Percentiles rank a stretch among this genome's conserved stretches.
Evolutionary conservation across 2,797 vertebrate genomes (phyloP).

Genomic region (Onychomys torridus): DNA sequence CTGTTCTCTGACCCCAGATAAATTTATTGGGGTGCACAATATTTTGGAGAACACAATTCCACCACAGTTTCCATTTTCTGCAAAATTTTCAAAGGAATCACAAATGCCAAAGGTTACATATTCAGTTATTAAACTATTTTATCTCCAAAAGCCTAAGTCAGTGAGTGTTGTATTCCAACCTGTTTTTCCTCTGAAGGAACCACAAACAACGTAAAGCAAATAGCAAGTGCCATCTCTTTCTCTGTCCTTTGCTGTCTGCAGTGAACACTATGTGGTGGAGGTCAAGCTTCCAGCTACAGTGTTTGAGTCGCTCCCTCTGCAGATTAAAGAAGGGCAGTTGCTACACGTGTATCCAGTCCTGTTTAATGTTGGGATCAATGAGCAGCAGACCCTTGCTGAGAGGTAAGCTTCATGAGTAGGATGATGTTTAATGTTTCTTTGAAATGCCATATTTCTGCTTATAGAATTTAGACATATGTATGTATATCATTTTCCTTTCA

Average conservation of each 20-base stretch:
- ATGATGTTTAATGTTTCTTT: fast-evolving
- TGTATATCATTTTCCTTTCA: not conserved
- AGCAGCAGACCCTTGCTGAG: conserved; percentile 98
- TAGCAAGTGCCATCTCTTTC: not conserved
- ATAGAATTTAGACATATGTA: not conserved
- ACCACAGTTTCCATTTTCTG: not conserved
- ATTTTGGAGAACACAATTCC: too few relatives aligned
- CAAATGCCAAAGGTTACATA: not conserved
- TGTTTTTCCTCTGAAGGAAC: not conserved
- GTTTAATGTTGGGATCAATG: conserved; percentile 99
- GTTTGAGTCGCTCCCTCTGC: conserved; percentile 94
- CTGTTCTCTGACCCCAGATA: too few relatives aligned
- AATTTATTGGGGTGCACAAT: too few relatives aligned
- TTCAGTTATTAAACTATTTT: conserved; percentile 36
- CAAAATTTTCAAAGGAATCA: not conserved
- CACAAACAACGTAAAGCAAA: not conserved
- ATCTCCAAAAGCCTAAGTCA: not conserved
- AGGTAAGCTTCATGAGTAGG: conserved; percentile 88
- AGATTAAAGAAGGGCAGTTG: conserved; percentile 95
- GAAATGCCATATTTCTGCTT: not conserved
- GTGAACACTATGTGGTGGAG: conserved; percentile 95
- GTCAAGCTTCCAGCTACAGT: conserved; percentile 94
- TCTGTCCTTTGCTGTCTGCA: conserved; percentile 78
- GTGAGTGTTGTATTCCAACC: not conserved
- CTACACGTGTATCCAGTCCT: conserved; percentile 94